Base-by-base conservation (phyloP, 2,888 invertebrate genomes). In the Nysson spinosus region DNA sequence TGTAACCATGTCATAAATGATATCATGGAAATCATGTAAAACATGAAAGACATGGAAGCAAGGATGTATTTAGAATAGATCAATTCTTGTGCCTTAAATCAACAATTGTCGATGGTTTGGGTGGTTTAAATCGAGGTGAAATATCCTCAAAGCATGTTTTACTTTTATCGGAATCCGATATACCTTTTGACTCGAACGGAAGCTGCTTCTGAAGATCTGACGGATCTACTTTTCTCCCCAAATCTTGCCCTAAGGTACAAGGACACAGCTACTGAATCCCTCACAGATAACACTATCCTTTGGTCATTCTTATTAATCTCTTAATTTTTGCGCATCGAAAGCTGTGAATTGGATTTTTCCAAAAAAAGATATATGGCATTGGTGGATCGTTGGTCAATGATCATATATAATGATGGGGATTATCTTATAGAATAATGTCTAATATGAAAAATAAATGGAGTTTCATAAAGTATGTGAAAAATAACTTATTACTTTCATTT, bases 131-230 rank as follows among this genome's bases (percentile, higher is more conserved):
- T 72, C 61, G 67, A 65, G 52, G 66, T 66, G 75, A 75, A 78
- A 75, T 78, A 72, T 72, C 63, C 78, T 76, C 73, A 67, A 76
- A 78, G 82, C 74, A 72, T 73, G 72, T 79, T 80, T 81, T 77
- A 75, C 75, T 81, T 71, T 78, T 81, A 82, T 82, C 79, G 81
- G 64, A 82, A 79, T 78, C 69, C 81, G 75, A 82, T 82, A 82
- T 82, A 78, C 78, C 77, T 54, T 76, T 67, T 70, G 70, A 68
- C 67, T 55, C 60, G 54, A 64, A 64, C 55, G 71, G 70, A 75
- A 75, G 74, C 75, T 75, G 68, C 72, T 79, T 56, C 52, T 60
- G 49, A 32, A 35, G 24, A 56, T 60, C 75, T 49, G 39, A 20
- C 30, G 55, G 47, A 64, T 62, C 55, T 64, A 61, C 66, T 69